Base-by-base conservation (phyloP, 2,797 vertebrate species). In the Sparidentex hasta region DNA sequence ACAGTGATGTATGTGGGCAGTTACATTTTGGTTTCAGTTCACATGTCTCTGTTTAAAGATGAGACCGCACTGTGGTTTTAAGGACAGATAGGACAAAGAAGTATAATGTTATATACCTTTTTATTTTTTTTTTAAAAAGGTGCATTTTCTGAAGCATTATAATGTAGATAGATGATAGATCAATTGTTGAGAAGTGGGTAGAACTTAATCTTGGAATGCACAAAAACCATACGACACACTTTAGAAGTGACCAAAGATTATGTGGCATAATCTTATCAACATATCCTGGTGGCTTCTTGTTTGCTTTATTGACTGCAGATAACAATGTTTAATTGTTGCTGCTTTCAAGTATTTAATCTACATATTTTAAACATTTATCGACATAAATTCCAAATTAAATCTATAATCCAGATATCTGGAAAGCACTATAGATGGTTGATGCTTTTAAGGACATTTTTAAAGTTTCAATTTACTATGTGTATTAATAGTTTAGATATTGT, bases 1-100 rank as follows among this genome's bases (percentile, higher is more conserved):
- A 99, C 29, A 90, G 95, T 0, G 93, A 98, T 23, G 98, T 99
- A 85, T 0, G 94, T 92, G 1, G 1, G 9, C 29, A 2, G 9
- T 3, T 4, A 43, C 20, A 6, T 50, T 25, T 38, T 6, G 7
- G 14, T 27, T 23, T 4, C 59, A 14, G 1, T 59, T 52, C 33
- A 11, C 16, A 4, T 1, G 1, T 17, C 18, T 65, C 17, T 14
- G 18, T 66, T 51, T 9, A 9, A 14, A 25, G 21, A 33, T 2
- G 2, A 23, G 11, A 56, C n/a, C 6, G 2, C n/a, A 17, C 8
- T 47, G 58, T 48, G 7, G 21, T 23, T 17, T 54, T n/a, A 11
- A 5, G 20, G 41, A 21, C 48, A 21, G 48, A 54, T 33, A 14
- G 43, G 11, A 16, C 46, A 47, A 47, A 3, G 17, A 7, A 33